phyloP scores from a whole-genome alignment of 2,888 invertebrate species.

The Stegana nigrithorax region DNA sequence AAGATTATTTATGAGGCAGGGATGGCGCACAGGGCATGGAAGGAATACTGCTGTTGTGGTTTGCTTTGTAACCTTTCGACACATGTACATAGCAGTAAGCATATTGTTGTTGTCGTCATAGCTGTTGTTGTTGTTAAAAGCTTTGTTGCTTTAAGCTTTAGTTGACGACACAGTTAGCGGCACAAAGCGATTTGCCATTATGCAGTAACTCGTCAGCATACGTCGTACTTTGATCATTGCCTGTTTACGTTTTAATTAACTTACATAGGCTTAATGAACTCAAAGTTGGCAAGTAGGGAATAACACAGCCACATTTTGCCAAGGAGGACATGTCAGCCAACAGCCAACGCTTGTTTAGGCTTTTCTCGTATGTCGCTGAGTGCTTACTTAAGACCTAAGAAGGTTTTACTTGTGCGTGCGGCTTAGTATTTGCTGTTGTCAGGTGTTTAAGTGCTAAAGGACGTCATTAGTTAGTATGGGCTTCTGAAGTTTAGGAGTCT shows the following conservation, averaged over 20 bases:
- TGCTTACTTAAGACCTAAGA: background rate
- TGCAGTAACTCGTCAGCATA: slow-evolving; percentile 9
- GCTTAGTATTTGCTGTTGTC: background rate
- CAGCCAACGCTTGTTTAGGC: background rate
- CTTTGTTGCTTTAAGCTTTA: background rate
- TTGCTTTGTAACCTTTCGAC: slow-evolving; percentile 40
- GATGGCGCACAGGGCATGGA: no score
- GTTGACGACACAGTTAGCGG: slow-evolving; percentile 35
- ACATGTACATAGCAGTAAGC: slow-evolving; percentile 45
- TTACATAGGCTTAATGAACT: slow-evolving; percentile 48
- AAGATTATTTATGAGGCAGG: no score
- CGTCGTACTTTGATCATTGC: slow-evolving; percentile 41
- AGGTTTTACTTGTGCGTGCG: background rate
- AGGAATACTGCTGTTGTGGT: background rate
- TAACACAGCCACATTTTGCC: background rate
- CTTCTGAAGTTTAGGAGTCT: no score
- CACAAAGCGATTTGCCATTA: slow-evolving; percentile 44
- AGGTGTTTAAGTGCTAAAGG: slow-evolving; percentile 6
- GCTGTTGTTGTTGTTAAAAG: background rate
- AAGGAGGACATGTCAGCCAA: slow-evolving; percentile 1
- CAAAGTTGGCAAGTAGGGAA: slow-evolving; percentile 8
- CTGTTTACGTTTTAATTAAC: slow-evolving; percentile 50
- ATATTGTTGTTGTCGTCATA: slow-evolving; percentile 8
- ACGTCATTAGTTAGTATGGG: slow-evolving; percentile 10
- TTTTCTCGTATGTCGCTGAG: background rate